Base-by-base conservation (phyloP, 2,113 vertebrate genomes). In the Trichomycterus rosablanca region DNA sequence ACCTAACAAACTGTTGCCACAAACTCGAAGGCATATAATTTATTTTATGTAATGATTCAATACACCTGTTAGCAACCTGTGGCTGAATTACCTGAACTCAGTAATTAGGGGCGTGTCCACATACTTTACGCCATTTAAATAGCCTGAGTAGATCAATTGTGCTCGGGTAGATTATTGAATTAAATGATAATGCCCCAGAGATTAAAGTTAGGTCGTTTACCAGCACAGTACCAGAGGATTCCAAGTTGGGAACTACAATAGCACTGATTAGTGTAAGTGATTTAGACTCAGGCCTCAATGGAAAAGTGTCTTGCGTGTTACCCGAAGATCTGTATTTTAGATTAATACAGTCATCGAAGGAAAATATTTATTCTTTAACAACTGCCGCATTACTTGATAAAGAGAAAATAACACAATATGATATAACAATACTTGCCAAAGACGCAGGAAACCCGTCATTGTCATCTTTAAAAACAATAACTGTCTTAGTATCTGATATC, bases 141-240 rank as follows among this genome's bases (percentile, higher is more conserved):
- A n/a, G n/a, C n/a, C n/a, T n/a, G n/a, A n/a, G n/a, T n/a, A n/a
- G n/a, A n/a, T n/a, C n/a, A n/a, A n/a, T n/a, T n/a, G n/a, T n/a
- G n/a, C n/a, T n/a, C n/a, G n/a, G n/a, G n/a, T 67, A 74, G 15
- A 70, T 82, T 11, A 20, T 69, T 14, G 80, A 83, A 10, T n/a
- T 75, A 3, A 83, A 83, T 54, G 81, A 83, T 56, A 92, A 94
- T 2, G 78, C 77, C 7, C 92, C 92, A 5, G 88, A 91, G 39
- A 88, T 94, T 49, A 77, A 88, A 11, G 81, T 94, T 50, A 92
- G 86, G 0, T 90, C 89, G 3, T 67, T 92, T 62, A 89, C 91
- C 42, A 90, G 83, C 37, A 81, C 86, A 0, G 81, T 93, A 48
- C 52, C 59, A 2, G 78, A 80, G 26, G 63, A 78, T 45, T 66